Evolutionary conservation across 1,140 invertebrate species (phyloP), one percentile per base, ranked within the genome.

Genomic region (Apis cerana): DNA sequence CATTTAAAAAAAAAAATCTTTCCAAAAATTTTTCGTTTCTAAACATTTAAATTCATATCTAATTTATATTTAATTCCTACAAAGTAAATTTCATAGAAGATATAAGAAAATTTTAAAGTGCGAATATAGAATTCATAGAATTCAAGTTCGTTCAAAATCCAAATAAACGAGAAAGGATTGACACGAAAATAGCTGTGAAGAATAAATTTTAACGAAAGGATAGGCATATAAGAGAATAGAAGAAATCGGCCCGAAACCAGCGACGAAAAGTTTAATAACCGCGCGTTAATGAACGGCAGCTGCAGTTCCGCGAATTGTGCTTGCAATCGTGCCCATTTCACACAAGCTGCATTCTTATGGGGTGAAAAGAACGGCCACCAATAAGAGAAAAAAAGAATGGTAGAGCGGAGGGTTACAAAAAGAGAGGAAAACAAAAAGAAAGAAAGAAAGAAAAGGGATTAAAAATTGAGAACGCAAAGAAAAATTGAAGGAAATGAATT

Each of bases 201-300:
- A 80, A 84, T 84, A 70, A 84, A 84, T 80, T 80, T 72, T 75
- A 84, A 84, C 82, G 82, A 81, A 78, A 48, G 78, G 54, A 33
- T 27, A 72, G 70, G 48, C 43, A 12, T 59, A 65, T 59, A 65
- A 61, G 56, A 80, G 78, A 84, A 84, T 75, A 64, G 82, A 11
- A 71, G 70, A 80, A 80, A 83, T 83, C 82, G 76, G 68, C 10
- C 67, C 74, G 59, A 82, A 82, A 79, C 76, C 76, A 62, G 61
- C 61, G 70, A 75, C 65, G 82, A 80, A 81, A 84, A 80, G 82
- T 84, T 84, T 84, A 84, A 84, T 80, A 84, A 84, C 64, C 77
- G 78, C 62, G 78, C 75, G 82, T 84, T 84, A 84, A 84, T 84
- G 82, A 84, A 84, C 82, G 82, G 61, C 82, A 84, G 82, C 77